Base-by-base conservation (phyloP, 2,888 invertebrate genomes). In the Hanleya hanleyi region DNA sequence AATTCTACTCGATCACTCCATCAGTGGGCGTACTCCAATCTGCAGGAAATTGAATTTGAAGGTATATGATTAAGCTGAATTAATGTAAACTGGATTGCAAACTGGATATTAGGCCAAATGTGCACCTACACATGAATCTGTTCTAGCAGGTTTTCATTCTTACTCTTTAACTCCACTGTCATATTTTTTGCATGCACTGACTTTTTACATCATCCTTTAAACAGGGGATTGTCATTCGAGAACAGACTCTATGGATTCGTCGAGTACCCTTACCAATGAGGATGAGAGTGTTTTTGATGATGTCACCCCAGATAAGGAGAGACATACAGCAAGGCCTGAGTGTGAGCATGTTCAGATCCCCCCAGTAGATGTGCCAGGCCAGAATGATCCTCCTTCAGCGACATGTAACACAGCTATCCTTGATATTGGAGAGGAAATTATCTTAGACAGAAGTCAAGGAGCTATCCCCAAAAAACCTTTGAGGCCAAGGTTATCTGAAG, bases 181-280 rank as follows among this genome's bases (percentile, higher is more conserved):
- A n/a, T n/a, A n/a, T n/a, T n/a, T 94, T 94, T 87, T 93, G 84
- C 75, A 84, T 88, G 41, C 87, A 89, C 75, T 86, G 83, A 67
- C 89, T 88, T 66, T 84, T 87, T 1, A 36, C 57, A 9, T 74
- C 79, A 29, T 84, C 85, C 69, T 79, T 80, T 80, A 61, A 68
- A 71, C 47, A 47, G 57, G 57, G 2, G 57, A 57, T 29, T 57
- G 57, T 22, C 61, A 62, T 62, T 49, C 64, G 6, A 18, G 68
- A 6, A 38, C 68, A 32, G 62, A 50, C 38, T 37, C 65, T 9
- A 29, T 67, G 12, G 82, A 81, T 36, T 84, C 87, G 1, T 83
- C 87, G 36, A 87, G 87, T 67, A 86, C 86, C 15, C 75, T 85
- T 61, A 87, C 86, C 47, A 82, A 87, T 38, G 87, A 87, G 37